A percentile compares a stretch with the other conserved stretches of the same genome.
These are phyloP conservation scores for Elysia chlorotica DNA, from an alignment of 1,140 invertebrate genomes.

Conservation along the genomic window DNA sequence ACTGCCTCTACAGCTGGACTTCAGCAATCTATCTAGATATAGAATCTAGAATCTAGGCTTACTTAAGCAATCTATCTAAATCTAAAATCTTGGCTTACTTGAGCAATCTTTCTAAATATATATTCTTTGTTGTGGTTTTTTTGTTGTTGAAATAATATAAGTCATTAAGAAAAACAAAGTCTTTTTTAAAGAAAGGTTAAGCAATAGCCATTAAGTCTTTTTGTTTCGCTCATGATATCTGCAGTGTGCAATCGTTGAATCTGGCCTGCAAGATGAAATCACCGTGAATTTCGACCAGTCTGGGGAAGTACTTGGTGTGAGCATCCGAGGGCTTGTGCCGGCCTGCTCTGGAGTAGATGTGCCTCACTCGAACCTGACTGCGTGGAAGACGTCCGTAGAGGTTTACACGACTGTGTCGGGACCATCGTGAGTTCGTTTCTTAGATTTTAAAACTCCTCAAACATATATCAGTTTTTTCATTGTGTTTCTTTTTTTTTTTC, in stretches of 20 bases:
- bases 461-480: not conserved
- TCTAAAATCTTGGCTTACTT: not conserved
- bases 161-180: too few relatives aligned
- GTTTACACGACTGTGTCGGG: conserved; percentile 75
- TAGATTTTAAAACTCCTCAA: not conserved
- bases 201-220: not conserved
- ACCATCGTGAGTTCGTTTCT: conserved; percentile 70
- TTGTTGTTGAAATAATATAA: too few relatives aligned
- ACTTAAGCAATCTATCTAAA: not conserved
- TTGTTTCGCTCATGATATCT: conserved; percentile 29
- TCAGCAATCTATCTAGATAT: too few relatives aligned
- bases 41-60: not conserved
- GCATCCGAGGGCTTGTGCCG: conserved; percentile 61
- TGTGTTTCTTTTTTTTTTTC: not conserved
- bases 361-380: conserved; percentile 48
- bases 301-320: conserved; percentile 74
- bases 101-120: not conserved
- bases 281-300: conserved; percentile 75
- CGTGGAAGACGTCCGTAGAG: conserved; percentile 76
- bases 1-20: too few relatives aligned
- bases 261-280: conserved; percentile 73
- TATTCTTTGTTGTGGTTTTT: not conserved
- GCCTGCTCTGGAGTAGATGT: conserved; percentile 39
- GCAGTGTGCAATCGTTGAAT: conserved; percentile 70
- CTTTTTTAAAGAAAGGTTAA: too few relatives aligned